phyloP scores from a whole-genome alignment of 2,113 vertebrate genomes.

The Malurus melanocephalus region DNA sequence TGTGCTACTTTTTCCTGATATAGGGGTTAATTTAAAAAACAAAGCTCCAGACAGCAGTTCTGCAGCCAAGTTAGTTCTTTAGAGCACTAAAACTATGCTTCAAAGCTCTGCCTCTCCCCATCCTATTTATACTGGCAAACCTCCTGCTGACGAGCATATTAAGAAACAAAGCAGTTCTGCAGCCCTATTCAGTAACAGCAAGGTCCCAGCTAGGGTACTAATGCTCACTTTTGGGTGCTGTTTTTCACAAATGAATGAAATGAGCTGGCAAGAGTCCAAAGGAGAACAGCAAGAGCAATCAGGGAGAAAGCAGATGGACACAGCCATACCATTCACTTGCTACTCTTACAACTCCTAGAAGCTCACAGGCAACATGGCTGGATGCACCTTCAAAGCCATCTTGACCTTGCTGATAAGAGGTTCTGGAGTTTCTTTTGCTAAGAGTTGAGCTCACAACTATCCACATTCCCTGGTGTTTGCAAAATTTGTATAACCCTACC shows the following conservation, averaged over 20 bases:
- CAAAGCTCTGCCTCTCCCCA: conserved; percentile 1
- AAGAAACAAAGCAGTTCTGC: conserved; percentile 21
- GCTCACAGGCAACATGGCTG: background rate
- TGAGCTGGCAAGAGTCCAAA: background rate
- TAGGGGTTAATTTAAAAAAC: background rate
- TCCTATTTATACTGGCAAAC: conserved; percentile 37
- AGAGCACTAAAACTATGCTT: background rate
- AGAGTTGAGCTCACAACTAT: background rate
- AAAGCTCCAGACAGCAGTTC: background rate
- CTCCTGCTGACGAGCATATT: background rate
- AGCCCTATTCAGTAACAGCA: background rate
- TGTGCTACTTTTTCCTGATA: background rate
- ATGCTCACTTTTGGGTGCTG: background rate
- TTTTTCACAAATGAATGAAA: background rate
- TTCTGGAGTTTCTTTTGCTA: background rate
- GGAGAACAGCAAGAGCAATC: background rate
- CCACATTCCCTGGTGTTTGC: background rate
- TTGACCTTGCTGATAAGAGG: background rate
- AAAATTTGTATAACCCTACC: background rate
- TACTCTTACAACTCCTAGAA: background rate
- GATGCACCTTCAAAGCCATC: background rate
- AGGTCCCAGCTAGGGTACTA: background rate
- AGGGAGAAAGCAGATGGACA: background rate
- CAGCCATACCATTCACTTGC: background rate
- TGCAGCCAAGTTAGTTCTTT: background rate